Conservation (phyloP, 2,888 invertebrate species). For the Pandemis corylana region DNA sequence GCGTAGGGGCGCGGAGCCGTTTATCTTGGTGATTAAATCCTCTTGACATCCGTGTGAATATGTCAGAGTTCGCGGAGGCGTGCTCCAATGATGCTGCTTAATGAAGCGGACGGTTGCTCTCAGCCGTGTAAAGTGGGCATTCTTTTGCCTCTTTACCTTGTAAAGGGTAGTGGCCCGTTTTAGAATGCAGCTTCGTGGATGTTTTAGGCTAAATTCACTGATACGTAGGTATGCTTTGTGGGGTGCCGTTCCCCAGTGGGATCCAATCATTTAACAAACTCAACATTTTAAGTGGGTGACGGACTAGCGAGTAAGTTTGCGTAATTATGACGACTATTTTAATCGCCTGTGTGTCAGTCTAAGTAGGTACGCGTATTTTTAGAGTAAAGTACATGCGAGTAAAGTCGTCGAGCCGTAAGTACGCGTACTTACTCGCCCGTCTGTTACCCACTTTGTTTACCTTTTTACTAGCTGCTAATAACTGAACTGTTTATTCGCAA, state of each 20-base stretch:
- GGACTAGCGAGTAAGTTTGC: no score
- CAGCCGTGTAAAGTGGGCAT: conserved; percentile 36
- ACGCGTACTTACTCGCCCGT: no score
- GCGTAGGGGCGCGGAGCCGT: conserved; percentile 22
- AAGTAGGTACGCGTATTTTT: no score
- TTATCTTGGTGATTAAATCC: conserved; percentile 40
- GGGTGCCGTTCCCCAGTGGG: background rate
- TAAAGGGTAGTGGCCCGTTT: conserved; percentile 40
- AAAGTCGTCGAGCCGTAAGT: no score
- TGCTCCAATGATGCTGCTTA: conserved; percentile 21
- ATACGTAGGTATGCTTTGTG: background rate
- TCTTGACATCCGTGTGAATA: conserved; percentile 33
- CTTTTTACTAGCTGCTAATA: no score
- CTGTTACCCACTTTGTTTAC: no score
- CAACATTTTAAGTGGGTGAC: no score
- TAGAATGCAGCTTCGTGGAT: conserved; percentile 12
- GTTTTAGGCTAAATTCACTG: background rate
- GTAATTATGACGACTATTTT: no score
- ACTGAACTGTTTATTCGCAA: no score
- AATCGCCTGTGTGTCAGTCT: no score
- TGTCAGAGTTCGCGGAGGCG: conserved; percentile 36
- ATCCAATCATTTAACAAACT: no score
- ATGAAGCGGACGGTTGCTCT: conserved; percentile 33
- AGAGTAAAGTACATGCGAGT: no score
- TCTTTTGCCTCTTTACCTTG: conserved; percentile 36